Percentiles rank a stretch among this genome's conserved stretches.
Conservation (phyloP, 2,797 vertebrate genomes). For the Protonibea diacanthus region DNA sequence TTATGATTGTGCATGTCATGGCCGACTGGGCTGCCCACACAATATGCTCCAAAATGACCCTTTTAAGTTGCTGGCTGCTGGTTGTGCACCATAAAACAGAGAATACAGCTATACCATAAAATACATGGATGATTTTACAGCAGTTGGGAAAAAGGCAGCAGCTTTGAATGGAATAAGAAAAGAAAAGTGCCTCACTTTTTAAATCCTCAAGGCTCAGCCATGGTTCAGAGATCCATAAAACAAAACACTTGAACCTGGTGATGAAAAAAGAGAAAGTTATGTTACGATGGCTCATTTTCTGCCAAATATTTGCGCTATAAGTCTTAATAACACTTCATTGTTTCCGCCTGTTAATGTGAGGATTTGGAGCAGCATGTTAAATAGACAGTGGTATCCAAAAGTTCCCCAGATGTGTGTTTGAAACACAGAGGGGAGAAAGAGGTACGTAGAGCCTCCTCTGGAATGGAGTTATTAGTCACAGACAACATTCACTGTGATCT, state of each 20-base stretch:
- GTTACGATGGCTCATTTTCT: constrained; percentile 54
- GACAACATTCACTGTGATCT: constrained; percentile 28
- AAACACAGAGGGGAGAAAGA: constrained; percentile 15
- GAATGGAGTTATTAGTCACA: constrained; percentile 29
- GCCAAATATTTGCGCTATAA: constrained; percentile 71
- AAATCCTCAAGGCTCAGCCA: constrained; percentile 48
- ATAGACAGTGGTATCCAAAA: constrained; percentile 52
- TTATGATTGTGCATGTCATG: constrained; percentile 26
- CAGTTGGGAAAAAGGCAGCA: constrained; percentile 39
- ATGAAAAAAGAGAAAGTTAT: constrained; percentile 12
- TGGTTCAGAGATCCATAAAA: constrained; percentile 63
- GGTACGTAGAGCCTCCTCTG: constrained; percentile 31
- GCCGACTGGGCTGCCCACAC: constrained; percentile 41
- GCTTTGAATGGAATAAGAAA: constrained; percentile 68
- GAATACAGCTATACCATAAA: constrained; percentile 60
- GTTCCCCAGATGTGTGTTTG: constrained; percentile 54
- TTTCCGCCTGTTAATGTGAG: constrained; percentile 61
- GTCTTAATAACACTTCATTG: constrained; percentile 65
- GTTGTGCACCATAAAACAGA: constrained; percentile 56
- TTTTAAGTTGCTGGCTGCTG: constrained; percentile 56
- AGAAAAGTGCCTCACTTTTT: constrained; percentile 52
- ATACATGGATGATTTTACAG: constrained; percentile 68
- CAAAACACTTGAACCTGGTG: constrained; percentile 53
- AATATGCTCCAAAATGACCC: constrained; percentile 38
- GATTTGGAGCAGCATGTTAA: constrained; percentile 60